Evolutionary conservation across 2,113 vertebrate genomes (phyloP), one percentile per base, ranked within the genome.

Genomic region (Gambusia affinis): DNA sequence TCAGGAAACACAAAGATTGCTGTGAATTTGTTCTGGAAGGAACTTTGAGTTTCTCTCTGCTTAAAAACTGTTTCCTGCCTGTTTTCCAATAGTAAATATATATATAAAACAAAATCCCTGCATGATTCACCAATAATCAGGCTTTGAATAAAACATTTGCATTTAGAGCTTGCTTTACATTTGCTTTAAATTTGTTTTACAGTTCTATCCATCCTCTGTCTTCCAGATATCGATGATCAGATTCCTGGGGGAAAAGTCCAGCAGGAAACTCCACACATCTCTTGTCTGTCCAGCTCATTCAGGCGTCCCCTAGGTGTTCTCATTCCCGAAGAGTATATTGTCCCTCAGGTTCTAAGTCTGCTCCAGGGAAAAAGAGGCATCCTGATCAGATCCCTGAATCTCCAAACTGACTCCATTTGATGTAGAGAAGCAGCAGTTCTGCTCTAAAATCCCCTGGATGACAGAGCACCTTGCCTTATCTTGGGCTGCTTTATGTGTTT

Each of bases 1-100:
- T 60, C 8, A 70, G 64, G 14, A 74, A 74, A 68, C 37, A 64
- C 19, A 64, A 61, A 64, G 28, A 11, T n/a, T 4, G 4, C 27
- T 35, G 8, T 0, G 35, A 66, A 47, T 42, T 71, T 65, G 42
- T 66, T 70, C n/a, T 51, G 54, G 4, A 44, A 17, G n/a, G 2
- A 31, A 14, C 57, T 3, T 4, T 35, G 22, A 39, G 66, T 60
- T 66, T 39, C 28, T 72, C 27, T 35, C 12, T 12, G 12, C 15
- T 22, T 44, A 10, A 22, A 29, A 62, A 30, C 42, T 15, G 12
- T 0, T 60, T 37, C 35, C 35, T 37, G 35, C 35, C 35, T 3
- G 63, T 27, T 30, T 8, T 37, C 6, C 6, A 22, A 35, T 39
- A 24, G 8, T 42, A n/a, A 10, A 19, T 2, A 54, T 22, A 19